These are phyloP conservation scores for Parambassis ranga DNA, from an alignment of 2,797 vertebrate genomes.

Conservation along the genomic window DNA sequence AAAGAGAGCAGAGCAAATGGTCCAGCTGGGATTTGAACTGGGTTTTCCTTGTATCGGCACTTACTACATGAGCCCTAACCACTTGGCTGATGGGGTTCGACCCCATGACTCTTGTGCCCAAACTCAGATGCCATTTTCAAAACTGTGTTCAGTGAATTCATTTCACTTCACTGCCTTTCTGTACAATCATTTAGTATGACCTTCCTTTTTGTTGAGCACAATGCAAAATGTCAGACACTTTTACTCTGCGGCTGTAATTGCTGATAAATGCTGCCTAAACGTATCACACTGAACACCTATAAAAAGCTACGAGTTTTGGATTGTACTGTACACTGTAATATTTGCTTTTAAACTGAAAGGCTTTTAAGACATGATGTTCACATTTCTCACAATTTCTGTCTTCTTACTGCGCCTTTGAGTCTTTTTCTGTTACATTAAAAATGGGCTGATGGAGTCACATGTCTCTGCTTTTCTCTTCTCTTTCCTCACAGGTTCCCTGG, in stretches of 20 bases:
- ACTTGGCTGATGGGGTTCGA: too few species aligned
- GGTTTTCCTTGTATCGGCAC: too few species aligned
- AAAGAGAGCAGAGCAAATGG: too few species aligned
- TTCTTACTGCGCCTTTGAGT: not conserved
- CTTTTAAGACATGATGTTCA: not conserved
- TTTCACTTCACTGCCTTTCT: not conserved
- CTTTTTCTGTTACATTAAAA: constrained; percentile 2
- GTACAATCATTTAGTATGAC: constrained; percentile 14
- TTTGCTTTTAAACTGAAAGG: constrained; percentile 16
- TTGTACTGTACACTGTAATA: constrained; percentile 13
- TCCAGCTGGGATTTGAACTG: too few species aligned
- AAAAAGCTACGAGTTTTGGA: too few species aligned
- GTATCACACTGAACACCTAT: too few species aligned
- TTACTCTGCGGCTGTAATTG: constrained; percentile 39
- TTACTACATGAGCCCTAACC: too few species aligned
- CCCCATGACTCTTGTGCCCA: constrained; percentile 1
- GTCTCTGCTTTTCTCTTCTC: constrained; percentile 32
- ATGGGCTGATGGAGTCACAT: constrained; percentile 15
- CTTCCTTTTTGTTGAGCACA: constrained; percentile 16
- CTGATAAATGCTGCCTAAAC: constrained; percentile 57
- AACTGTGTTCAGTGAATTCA: not conserved
- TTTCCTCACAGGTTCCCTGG: constrained; percentile 63
- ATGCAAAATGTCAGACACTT: constrained; percentile 17
- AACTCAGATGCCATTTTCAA: not conserved
- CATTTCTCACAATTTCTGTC: not conserved